phyloP scores from a whole-genome alignment of 1,140 invertebrate species.

The Araneus ventricosus region DNA sequence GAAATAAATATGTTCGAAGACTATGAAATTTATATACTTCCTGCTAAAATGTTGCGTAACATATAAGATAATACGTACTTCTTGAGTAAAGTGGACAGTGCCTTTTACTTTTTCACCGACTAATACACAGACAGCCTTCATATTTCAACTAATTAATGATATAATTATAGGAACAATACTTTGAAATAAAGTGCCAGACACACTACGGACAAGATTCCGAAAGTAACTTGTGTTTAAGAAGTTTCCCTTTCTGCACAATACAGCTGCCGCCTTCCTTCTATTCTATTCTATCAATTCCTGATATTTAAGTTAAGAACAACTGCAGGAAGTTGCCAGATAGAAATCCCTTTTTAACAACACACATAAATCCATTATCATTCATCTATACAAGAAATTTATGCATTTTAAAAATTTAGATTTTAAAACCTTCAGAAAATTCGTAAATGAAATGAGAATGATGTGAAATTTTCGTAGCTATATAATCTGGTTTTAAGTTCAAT shows the following conservation, averaged over 20 bases:
- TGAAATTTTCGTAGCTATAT: no score
- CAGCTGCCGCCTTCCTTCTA: not conserved
- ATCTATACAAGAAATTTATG: no score
- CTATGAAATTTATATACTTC: not conserved
- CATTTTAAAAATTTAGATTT: no score
- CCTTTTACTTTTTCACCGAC: slow-evolving; percentile 89
- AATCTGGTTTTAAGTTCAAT: no score
- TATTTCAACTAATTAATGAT: slow-evolving; percentile 20
- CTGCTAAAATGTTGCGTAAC: no score
- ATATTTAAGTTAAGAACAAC: not conserved
- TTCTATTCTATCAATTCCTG: not conserved
- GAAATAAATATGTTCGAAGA: no score
- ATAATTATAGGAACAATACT: not conserved
- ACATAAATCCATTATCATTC: no score
- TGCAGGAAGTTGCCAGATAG: not conserved
- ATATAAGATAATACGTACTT: slow-evolving; percentile 82
- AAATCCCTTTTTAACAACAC: not conserved
- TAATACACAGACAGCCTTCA: slow-evolving; percentile 91
- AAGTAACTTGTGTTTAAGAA: no score
- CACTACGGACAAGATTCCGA: not conserved
- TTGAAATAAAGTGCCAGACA: not conserved
- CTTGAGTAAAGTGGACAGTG: slow-evolving; percentile 88
- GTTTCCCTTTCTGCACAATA: not conserved
- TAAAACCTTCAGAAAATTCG: no score
- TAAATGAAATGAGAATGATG: no score